phyloP scores from a whole-genome alignment of 2,797 vertebrate genomes.

The Okamejei kenojei region DNA sequence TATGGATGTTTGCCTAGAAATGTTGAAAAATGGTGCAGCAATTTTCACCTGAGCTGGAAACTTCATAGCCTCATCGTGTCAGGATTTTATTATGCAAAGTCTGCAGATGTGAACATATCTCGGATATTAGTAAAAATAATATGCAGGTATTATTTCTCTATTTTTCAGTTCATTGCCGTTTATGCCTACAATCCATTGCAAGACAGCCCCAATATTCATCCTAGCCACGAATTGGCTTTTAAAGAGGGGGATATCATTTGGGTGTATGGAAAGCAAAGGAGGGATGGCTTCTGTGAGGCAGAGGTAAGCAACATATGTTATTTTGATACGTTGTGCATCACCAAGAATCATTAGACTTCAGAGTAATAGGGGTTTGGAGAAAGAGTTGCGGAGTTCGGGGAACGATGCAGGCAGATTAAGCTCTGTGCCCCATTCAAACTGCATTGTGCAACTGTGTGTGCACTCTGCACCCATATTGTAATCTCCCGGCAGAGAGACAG shows the following conservation, averaged over 20 bases:
- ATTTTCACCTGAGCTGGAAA: background rate
- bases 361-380: background rate
- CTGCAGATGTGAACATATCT: background rate
- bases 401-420: background rate
- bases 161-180: constrained; percentile 45
- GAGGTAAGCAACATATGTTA: constrained; percentile 41
- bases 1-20: background rate
- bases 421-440: background rate
- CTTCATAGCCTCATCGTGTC: background rate
- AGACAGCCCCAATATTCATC: constrained; percentile 48
- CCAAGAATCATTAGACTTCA: background rate
- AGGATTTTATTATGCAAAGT: background rate
- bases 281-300: constrained; percentile 46
- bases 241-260: constrained; percentile 39
- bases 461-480: background rate
- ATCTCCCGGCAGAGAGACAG: background rate
- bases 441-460: background rate
- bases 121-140: background rate
- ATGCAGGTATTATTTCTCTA: too few relatives aligned
- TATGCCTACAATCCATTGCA: constrained; percentile 47
- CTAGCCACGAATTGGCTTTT: constrained; percentile 45
- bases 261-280: constrained; percentile 44
- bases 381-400: background rate
- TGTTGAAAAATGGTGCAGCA: too few relatives aligned
- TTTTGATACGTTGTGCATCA: background rate